These are phyloP conservation scores for Neoniphon sammara DNA, from an alignment of 2,797 vertebrate genomes.

Conservation along the genomic window DNA sequence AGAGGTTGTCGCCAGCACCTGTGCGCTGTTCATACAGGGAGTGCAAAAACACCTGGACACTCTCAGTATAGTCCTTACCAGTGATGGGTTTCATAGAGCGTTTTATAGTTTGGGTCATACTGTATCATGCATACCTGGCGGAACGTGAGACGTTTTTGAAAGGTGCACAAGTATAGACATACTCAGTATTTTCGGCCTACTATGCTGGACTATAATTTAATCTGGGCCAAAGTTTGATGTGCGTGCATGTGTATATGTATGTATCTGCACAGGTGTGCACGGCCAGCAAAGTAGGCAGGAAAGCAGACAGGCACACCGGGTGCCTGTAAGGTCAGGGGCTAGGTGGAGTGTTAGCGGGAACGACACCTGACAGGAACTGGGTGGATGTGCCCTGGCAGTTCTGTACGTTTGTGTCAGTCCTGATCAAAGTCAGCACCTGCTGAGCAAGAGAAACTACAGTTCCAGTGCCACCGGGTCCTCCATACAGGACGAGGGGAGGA, in stretches of 20 bases:
- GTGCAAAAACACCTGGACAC: slow-evolving; percentile 27
- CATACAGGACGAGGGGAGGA: slow-evolving; percentile 63
- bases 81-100: neutral
- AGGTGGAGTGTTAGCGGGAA: slow-evolving; percentile 81
- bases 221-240: slow-evolving; percentile 32
- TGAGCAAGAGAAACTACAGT: slow-evolving; percentile 68
- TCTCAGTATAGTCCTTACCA: slow-evolving; percentile 8
- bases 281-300: slow-evolving; percentile 56
- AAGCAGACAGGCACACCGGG: slow-evolving; percentile 62
- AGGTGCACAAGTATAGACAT: slow-evolving; percentile 19
- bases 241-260: slow-evolving; percentile 43
- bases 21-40: slow-evolving; percentile 10
- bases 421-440: slow-evolving; percentile 78
- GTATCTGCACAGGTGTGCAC: slow-evolving; percentile 59
- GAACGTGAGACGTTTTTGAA: neutral
- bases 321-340: slow-evolving; percentile 79
- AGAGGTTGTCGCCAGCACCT: slow-evolving; percentile 20
- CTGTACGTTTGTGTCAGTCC: slow-evolving; percentile 80
- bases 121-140: slow-evolving; percentile 19
- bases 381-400: slow-evolving; percentile 81
- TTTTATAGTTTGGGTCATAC: slow-evolving; percentile 1
- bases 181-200: slow-evolving; percentile 26
- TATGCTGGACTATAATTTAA: slow-evolving; percentile 23
- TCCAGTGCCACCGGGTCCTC: slow-evolving; percentile 64
- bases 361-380: slow-evolving; percentile 79